These are phyloP conservation scores for Corapipo altera DNA, from an alignment of 2,113 vertebrate species.

Conservation along the genomic window DNA sequence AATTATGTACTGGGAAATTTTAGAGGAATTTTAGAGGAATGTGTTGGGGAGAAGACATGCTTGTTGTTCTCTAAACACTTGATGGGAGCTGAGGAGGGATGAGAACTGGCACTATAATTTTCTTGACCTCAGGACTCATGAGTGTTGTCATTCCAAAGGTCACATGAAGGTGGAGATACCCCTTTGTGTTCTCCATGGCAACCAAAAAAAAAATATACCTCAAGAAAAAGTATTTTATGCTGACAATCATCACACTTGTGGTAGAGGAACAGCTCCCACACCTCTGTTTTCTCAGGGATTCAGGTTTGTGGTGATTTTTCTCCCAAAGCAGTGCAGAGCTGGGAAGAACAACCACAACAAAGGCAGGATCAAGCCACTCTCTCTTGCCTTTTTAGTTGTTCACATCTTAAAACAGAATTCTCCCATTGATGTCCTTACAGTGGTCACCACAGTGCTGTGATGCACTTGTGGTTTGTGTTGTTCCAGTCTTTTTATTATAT, in stretches of 20 bases:
- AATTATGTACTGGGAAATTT: too few species aligned
- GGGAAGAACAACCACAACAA: background rate
- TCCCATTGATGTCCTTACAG: background rate
- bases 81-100: background rate
- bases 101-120: background rate
- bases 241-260: background rate
- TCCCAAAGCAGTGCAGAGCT: background rate
- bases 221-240: background rate
- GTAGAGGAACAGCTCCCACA: background rate
- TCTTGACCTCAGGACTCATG: background rate
- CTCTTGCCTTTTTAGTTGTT: background rate
- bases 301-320: background rate
- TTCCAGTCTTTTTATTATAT: background rate
- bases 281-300: background rate
- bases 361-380: background rate
- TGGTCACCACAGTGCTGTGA: background rate
- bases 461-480: background rate
- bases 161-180: background rate
- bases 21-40: too few species aligned
- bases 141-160: background rate
- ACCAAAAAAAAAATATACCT: background rate
- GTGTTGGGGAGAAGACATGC: background rate
- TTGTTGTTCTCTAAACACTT: background rate
- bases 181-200: background rate
- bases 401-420: background rate